Evolutionary conservation across 2,797 vertebrate genomes (phyloP), one percentile per base, ranked within the genome.

Genomic region (Gobio occitaniae): DNA sequence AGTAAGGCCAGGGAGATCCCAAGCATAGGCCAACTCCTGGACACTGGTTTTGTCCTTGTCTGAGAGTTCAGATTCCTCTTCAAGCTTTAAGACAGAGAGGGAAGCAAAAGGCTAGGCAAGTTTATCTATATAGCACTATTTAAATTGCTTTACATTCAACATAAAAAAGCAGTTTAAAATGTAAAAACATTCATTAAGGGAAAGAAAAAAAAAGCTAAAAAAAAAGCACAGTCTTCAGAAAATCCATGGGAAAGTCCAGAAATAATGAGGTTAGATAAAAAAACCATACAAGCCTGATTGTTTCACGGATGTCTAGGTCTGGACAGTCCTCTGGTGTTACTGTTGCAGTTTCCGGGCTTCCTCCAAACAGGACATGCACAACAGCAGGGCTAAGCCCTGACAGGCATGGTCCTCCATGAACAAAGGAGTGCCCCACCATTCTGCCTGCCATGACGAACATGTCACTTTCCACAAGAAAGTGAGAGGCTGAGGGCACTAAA

Each of bases 1-100:
- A 75, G 79, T 83, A 6, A 87, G 78, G 78, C 52, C 79, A 78
- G 84, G 84, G 80, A 89, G 69, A 80, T 89, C 84, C 84, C 84
- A 88, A 0, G 74, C 76, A 65, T 44, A 79, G 9, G 84, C 83
- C 79, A 89, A 75, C 6, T 85, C 86, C 76, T 87, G 84, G 16
- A 86, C 80, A 41, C 59, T 70, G 44, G 3, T 3, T 81, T 8
- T 82, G 0, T 86, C 78, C 25, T 78, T 71, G 8, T 88, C 83
- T 1, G 83, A 88, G 1, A 88, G 87, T 65, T 19, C 54, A 56
- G 85, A 84, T 70, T 11, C 77, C 66, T 19, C 41, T 71, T 85
- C 81, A 63, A 83, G 63, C 47, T 85, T 86, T 59, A 86, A 86
- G 32, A 76, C 81, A 76, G 10, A 79, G 65, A 56, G 56, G 21